A percentile compares a stretch with the other conserved stretches of the same genome.
Conservation (phyloP, 2,113 vertebrate species). For the Heterocephalus glaber region DNA sequence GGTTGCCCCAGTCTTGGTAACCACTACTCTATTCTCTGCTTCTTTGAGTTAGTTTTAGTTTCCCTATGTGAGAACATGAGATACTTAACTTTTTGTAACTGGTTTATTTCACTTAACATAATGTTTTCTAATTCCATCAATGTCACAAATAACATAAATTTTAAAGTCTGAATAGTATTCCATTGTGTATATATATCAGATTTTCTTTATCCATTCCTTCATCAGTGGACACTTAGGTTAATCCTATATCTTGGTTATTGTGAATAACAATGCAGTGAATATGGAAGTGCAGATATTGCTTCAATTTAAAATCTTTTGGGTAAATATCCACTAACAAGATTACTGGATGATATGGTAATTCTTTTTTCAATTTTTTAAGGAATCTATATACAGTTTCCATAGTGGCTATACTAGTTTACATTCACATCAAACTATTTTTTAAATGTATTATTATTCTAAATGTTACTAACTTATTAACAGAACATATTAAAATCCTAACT, state of each 20-base stretch:
- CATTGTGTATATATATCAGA: background rate
- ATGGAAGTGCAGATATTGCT: background rate
- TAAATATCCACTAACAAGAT: background rate
- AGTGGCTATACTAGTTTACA: background rate
- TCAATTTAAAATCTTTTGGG: background rate
- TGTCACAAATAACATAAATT: background rate
- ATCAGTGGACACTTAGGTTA: background rate
- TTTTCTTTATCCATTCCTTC: background rate
- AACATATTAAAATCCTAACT: background rate
- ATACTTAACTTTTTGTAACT: background rate
- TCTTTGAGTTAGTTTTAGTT: background rate
- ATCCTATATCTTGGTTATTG: background rate
- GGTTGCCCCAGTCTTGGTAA: background rate
- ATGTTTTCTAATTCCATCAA: background rate
- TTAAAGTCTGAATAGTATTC: background rate
- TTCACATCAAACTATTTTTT: background rate
- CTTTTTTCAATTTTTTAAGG: background rate
- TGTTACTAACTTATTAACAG: background rate
- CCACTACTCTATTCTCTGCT: background rate
- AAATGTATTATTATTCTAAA: conserved; percentile 13
- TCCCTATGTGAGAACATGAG: background rate
- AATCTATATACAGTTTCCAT: background rate
- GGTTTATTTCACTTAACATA: background rate
- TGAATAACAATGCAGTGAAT: background rate
- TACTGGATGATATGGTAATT: background rate